phyloP scores from a whole-genome alignment of 2,113 vertebrate species.

The Python bivittatus region DNA sequence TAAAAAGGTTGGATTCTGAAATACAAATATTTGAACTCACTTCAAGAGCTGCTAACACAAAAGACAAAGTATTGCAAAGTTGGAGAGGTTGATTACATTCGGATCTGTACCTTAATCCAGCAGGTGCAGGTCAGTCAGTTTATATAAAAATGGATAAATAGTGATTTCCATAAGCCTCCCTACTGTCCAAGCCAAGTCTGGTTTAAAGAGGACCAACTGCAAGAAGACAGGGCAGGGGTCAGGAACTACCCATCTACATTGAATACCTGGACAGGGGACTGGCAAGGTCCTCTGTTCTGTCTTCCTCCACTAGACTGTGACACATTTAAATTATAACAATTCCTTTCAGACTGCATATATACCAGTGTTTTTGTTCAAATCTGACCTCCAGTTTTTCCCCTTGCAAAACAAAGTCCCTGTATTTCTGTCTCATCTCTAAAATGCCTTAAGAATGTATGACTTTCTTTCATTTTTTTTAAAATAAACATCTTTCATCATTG shows the following conservation, averaged over 20 bases:
- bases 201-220: neutral
- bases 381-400: neutral
- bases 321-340: neutral
- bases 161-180: neutral
- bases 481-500: neutral
- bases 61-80: neutral
- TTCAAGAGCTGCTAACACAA: neutral
- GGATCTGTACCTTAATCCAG: neutral
- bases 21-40: neutral
- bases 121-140: neutral
- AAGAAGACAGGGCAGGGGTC: neutral
- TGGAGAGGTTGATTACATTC: neutral
- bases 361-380: neutral
- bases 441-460: neutral
- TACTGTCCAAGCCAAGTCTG: neutral
- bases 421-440: neutral
- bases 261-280: neutral
- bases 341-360: neutral
- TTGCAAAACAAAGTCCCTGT: neutral
- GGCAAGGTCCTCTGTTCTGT: neutral
- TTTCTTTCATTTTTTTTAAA: neutral
- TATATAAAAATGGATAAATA: neutral
- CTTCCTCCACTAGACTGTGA: neutral
- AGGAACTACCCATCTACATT: neutral
- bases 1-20: neutral